Evolutionary conservation across 2,888 invertebrate genomes (phyloP), one percentile per base, ranked within the genome.

Genomic region (Tricholauxania praeusta): DNA sequence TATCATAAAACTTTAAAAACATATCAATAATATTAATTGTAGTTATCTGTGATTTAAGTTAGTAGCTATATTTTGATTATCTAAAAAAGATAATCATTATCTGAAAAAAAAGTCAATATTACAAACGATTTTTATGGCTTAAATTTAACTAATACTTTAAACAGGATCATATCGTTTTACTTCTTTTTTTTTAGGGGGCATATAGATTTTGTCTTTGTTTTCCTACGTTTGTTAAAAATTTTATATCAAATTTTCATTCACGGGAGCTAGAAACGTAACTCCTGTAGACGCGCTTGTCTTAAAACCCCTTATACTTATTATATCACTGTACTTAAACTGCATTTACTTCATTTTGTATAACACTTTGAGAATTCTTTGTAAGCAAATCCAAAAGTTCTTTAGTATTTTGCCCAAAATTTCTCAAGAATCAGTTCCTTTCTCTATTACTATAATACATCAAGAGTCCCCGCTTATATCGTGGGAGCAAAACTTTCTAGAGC

Each of bases 11-110:
- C 17, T 32, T 32, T 15, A 53, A 19, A 64, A 64, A 22, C 68
- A 68, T 62, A 70, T 70, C 69, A 62, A 52, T 70, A 70, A 70
- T 53, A 70, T 62, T 70, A 70, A 63, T 53, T 70, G 53, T 62
- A 70, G 62, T 70, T 83, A 85, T 86, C 85, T 86, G 85, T 86
- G 85, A 86, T 86, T 86, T 86, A 86, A 85, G 85, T 86, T 86
- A 86, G 82, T 83, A 85, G 83, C 66, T 73, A 5, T 63, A 70
- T 19, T 53, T 28, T 53, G 51, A 39, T 63, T 63, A 47, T 70
- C 52, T 39, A 39, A 39, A 10, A 39, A 8, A 10, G 39, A 39
- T 39, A 39, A 39, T 39, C 39, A 10, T 39, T 39, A 8, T 39
- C 8, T 39, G 39, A 39, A 39, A 39, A 39, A 39, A 39, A 39